Percentiles rank a stretch among this genome's conserved stretches.
Evolutionary conservation across 2,113 vertebrate genomes (phyloP).

Genomic region (Hemichromis elongatus): DNA sequence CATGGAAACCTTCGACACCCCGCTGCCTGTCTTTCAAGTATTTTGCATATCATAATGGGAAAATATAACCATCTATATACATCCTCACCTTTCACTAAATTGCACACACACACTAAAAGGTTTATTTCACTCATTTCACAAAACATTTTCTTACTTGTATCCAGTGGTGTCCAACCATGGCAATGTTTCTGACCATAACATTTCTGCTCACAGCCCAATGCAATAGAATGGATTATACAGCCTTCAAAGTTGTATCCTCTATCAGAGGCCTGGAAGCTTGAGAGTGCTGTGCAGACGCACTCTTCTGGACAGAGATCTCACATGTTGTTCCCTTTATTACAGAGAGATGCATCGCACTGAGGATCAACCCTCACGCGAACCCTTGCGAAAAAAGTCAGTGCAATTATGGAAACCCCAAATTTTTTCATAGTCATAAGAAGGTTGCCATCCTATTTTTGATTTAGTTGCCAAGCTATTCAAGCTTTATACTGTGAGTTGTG

Average conservation of each 20-base stretch:
- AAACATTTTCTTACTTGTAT: background rate
- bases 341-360: background rate
- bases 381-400: background rate
- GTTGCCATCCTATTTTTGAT: background rate
- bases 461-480: background rate
- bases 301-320: background rate
- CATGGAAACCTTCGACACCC: background rate
- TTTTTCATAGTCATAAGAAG: background rate
- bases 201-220: background rate
- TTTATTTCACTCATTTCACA: background rate
- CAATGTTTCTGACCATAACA: background rate
- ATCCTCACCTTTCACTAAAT: background rate
- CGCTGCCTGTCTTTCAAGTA: background rate
- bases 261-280: background rate
- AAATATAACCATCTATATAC: background rate
- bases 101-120: background rate
- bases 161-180: background rate
- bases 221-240: accelerated
- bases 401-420: background rate
- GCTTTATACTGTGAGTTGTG: background rate
- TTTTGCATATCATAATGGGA: background rate
- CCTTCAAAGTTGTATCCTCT: background rate
- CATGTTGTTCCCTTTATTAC: background rate
- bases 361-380: no score
- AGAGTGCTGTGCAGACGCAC: background rate